A percentile compares a stretch with the other conserved stretches of the same genome.
These are phyloP conservation scores for Ligdia adustata DNA, from an alignment of 2,888 invertebrate genomes.

Conservation along the genomic window DNA sequence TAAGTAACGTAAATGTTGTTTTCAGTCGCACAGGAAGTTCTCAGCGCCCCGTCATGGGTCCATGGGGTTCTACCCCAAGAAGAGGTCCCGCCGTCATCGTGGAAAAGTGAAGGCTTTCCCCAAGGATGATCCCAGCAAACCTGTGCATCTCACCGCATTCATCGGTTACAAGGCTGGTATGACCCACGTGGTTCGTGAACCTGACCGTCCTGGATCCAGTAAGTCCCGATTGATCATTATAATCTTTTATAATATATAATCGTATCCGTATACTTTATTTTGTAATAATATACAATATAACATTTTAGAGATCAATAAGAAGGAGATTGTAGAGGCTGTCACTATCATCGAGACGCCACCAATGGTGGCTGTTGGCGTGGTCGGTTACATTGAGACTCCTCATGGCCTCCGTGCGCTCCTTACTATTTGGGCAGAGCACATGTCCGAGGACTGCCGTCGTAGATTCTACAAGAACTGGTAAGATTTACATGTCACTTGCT, in stretches of 20 bases:
- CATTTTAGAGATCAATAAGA: slow-evolving; percentile 97
- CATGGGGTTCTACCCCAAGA: slow-evolving; percentile 99
- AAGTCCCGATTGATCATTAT: no score
- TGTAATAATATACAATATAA: no score
- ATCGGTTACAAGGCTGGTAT: slow-evolving; percentile 99
- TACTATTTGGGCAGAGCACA: slow-evolving; percentile 99
- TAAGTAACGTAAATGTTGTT: slow-evolving; percentile 31
- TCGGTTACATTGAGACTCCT: slow-evolving; percentile 99
- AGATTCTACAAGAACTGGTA: slow-evolving; percentile 99
- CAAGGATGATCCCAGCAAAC: slow-evolving; percentile 97
- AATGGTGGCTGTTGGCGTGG: slow-evolving; percentile 98
- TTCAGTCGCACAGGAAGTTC: slow-evolving; percentile 99
- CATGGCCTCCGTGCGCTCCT: slow-evolving; percentile 97
- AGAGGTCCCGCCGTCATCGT: slow-evolving; percentile 97
- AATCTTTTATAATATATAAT: not conserved
- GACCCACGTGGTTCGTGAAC: slow-evolving; percentile 99
- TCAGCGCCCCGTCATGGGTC: slow-evolving; percentile 99
- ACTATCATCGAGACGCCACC: slow-evolving; percentile 99
- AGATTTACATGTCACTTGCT: slow-evolving; percentile 40
- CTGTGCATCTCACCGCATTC: slow-evolving; percentile 98
- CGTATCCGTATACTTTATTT: not conserved
- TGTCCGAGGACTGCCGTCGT: slow-evolving; percentile 98
- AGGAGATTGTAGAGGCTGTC: slow-evolving; percentile 99
- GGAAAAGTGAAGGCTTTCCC: slow-evolving; percentile 99
- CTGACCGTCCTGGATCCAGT: slow-evolving; percentile 99